Evolutionary conservation across 2,888 invertebrate species (phyloP), one percentile per base, ranked within the genome.

Genomic region (Dryomyza anilis): DNA sequence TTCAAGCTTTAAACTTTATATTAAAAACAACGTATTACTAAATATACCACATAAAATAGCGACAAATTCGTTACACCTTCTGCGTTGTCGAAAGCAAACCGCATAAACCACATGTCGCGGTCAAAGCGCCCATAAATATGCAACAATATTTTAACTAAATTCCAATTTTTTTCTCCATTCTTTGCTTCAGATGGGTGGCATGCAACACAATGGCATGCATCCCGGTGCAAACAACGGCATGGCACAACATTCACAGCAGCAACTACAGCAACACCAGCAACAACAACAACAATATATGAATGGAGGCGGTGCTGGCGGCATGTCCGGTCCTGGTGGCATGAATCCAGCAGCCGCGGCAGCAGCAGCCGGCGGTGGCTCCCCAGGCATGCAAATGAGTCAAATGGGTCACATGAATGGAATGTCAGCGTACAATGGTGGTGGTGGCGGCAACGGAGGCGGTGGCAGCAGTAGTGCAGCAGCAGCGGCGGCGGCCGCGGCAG

Each of bases 371-470:
- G 69, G 67, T 60, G 66, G 56, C 72, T 70, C 68, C 68, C 64
- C 63, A 56, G 65, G 67, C 71, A 71, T 69, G 68, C 68, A 66
- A 65, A 76, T 76, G 76, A 71, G 67, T 67, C 69, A 67, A 64
- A 77, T 77, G 76, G 74, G 72, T 66, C 71, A 72, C 61, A 75
- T 76, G 75, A 73, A 71, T 59, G 78, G 77, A 70, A 77, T 78
- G 76, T 79, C 77, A 67, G 78, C 80, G 67, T 80, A 81, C 79
- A 74, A 72, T 68, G 72, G 72, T 55, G 83, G 81, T 71, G 63
- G 48, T 64, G 65, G 73, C 67, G 60, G 62, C 33, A 59, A 48
- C 30, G 63, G 62, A 29, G 63, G 33, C 30, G 65, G 64, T 55
- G 65, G 66, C 30, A 67, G 66, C 71, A 73, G 50, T 82, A 81